Conservation (phyloP, 2,797 vertebrate genomes). For the Apogon hyalosoma region DNA sequence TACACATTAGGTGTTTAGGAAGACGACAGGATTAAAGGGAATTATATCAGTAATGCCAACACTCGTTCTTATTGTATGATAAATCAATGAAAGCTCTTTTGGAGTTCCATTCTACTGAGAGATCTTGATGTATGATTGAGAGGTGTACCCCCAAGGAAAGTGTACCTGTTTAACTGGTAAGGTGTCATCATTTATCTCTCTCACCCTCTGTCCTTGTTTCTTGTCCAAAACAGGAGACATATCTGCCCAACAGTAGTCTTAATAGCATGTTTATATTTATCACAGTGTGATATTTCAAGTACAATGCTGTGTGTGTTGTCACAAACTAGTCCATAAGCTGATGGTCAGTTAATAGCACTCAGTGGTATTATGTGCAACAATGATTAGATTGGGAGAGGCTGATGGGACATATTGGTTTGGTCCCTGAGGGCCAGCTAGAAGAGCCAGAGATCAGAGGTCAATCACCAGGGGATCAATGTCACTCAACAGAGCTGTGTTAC, state of each 20-base stretch:
- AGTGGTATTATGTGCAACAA: conserved; percentile 76
- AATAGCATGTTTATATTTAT: conserved; percentile 59
- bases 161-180: conserved; percentile 67
- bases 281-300: conserved; percentile 36
- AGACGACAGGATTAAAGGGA: conserved; percentile 47
- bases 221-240: conserved; percentile 36
- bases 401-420: conserved; percentile 70
- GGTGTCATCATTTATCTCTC: conserved; percentile 49
- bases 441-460: conserved; percentile 78
- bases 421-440: conserved; percentile 66
- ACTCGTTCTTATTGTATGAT: conserved; percentile 61
- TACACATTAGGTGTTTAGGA: conserved; percentile 74
- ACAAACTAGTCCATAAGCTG: conserved; percentile 59
- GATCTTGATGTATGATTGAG: conserved; percentile 60
- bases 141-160: conserved; percentile 48
- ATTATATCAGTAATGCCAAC: conserved; percentile 43
- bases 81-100: conserved; percentile 79
- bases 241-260: conserved; percentile 35
- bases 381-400: conserved; percentile 80
- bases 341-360: conserved; percentile 83
- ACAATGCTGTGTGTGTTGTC: conserved; percentile 50
- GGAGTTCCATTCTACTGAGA: conserved; percentile 57
- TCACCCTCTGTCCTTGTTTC: conserved; percentile 33
- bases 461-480: conserved; percentile 78
- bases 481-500: conserved; percentile 63